Base-by-base conservation (phyloP, 2,797 vertebrate species). In the Clarias pachynema region DNA sequence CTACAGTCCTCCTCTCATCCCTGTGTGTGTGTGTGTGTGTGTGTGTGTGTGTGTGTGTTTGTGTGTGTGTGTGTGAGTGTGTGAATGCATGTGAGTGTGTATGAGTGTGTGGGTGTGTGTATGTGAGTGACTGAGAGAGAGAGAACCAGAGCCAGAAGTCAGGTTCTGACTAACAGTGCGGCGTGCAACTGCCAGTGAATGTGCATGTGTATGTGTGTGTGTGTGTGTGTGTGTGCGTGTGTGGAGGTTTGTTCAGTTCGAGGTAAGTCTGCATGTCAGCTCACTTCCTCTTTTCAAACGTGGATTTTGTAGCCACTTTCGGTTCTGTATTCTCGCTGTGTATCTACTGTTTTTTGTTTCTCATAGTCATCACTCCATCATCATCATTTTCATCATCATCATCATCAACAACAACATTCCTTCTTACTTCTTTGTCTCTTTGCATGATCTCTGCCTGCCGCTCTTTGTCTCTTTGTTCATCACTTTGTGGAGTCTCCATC, bases 401-500 rank as follows among this genome's bases (percentile, higher is more conserved):
- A 31, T 82, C 74, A 20, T 34, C 12, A 72, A 3, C 24, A 15
- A 60, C 53, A 31, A 77, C 63, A 65, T 63, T 63, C 81, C 77
- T 77, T 59, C 79, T 81, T 49, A 29, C 73, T 83, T 86, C 77
- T 83, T 70, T 70, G 37, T 88, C 81, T 89, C 83, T 84, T 83
- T 83, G 49, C 69, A 60, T 82, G 81, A 65, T 84, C 73, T 77
- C 78, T 86, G 75, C 14, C 40, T 18, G 44, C 57, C n/a, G 70
- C 56, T 75, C 53, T 83, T 88, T 91, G 87, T 89, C 89, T 84
- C 88, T 86, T 88, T 90, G 86, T 83, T n/a, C 70, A 85, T 86
- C 79, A 88, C 86, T 90, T 91, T 72, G 49, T 84, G 80, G 70
- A 80, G 59, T 86, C 68, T 20, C 72, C 63, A 57, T 89, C 89